Evolutionary conservation across 2,888 invertebrate genomes (phyloP), one percentile per base, ranked within the genome.

Genomic region (Nomada ferruginata): DNA sequence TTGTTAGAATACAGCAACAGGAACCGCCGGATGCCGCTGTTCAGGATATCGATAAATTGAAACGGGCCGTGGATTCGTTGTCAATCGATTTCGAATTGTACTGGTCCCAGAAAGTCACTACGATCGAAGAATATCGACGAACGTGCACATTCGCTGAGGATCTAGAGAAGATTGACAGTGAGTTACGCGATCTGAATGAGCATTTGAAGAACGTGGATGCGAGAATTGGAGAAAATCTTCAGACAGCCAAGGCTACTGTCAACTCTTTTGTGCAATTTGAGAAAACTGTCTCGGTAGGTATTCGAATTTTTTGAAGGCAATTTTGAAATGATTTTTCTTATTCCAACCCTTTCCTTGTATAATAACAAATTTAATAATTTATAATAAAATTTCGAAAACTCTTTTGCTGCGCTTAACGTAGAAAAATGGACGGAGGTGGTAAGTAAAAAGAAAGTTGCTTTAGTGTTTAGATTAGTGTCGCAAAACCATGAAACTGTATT

Each of bases 191-290:
- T 72, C 71, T 93, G 70, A 89, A 87, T 2, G 90, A 91, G 26
- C 93, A 93, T 42, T 68, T 91, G 73, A 90, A 81, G 68, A 89
- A 84, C 0, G 89, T 91, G 5, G 89, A 90, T 42, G 82, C 87
- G 23, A 88, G 89, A 89, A 70, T 90, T 18, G 96, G 97, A 47
- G 97, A 97, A 91, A 97, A 96, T 85, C 94, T 96, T 85, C 95
- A 95, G 10, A 95, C 96, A 53, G 96, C 97, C 10, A 96, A 96
- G 92, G 95, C 96, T 71, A 96, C 96, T 61, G 96, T 96, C 9
- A 94, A 95, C 85, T 96, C 96, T 50, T 97, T 97, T 92, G 95
- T 95, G 82, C 96, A 96, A 90, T 97, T 97, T 92, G 97, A 97
- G 94, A 96, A 96, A 93, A 97, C 97, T 71, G 96, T 97, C 85